Evolutionary conservation across 2,888 invertebrate genomes (phyloP).

Genomic region (Pandemis corylana): DNA sequence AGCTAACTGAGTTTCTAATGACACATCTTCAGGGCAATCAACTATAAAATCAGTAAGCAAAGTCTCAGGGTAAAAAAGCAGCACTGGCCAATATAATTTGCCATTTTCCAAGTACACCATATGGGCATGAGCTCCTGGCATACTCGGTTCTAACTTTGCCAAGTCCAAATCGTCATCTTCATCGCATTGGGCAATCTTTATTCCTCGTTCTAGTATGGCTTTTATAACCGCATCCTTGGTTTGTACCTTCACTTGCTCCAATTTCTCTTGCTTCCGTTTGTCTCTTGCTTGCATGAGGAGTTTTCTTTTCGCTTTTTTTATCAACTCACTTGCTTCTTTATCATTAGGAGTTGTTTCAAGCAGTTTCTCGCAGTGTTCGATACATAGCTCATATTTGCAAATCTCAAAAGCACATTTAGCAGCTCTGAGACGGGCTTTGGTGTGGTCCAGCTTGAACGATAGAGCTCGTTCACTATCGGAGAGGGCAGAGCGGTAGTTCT

Average conservation of each 20-base stretch:
- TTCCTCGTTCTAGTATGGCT: conserved; percentile 75
- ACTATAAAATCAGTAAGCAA: conserved; percentile 94
- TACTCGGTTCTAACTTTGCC: conserved; percentile 86
- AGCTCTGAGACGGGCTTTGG: conserved; percentile 91
- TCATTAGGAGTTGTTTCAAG: conserved; percentile 84
- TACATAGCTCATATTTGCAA: conserved; percentile 88
- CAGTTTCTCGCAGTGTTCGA: conserved; percentile 89
- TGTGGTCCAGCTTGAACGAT: conserved; percentile 89
- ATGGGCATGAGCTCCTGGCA: conserved; percentile 87
- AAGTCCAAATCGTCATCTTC: conserved; percentile 77
- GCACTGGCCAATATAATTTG: conserved; percentile 92
- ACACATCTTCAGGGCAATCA: conserved; percentile 89
- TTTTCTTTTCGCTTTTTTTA: conserved; percentile 77
- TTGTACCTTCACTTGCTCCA: conserved; percentile 72
- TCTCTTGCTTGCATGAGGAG: conserved; percentile 81
- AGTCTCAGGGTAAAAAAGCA: conserved; percentile 95
- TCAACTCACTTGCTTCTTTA: conserved; percentile 70
- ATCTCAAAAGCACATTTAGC: conserved; percentile 89
- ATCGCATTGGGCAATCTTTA: conserved; percentile 83
- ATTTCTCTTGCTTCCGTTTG: conserved; percentile 79
- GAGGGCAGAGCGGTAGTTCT: conserved; percentile 92
- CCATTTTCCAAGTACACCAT: conserved; percentile 87
- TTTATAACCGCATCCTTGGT: conserved; percentile 69
- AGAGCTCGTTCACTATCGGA: conserved; percentile 92
- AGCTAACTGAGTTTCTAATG: conserved; percentile 76